Evolutionary conservation across 2,888 invertebrate genomes (phyloP), one percentile per base, ranked within the genome.

Genomic region (Mantis religiosa): DNA sequence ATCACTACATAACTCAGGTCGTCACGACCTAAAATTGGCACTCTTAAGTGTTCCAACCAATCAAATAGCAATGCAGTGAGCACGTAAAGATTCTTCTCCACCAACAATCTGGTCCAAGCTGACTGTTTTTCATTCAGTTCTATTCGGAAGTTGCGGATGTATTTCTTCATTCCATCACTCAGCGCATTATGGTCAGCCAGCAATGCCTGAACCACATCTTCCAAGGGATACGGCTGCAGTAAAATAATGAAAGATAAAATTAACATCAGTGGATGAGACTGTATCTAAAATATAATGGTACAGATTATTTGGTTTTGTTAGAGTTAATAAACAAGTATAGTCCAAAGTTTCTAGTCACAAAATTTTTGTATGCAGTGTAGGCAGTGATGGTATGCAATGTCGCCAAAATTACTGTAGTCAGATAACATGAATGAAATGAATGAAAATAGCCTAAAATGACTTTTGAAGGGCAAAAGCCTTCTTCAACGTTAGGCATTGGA

Each of bases 11-110:
- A 93, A 88, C 96, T 95, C 84, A 97, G 93, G 92, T 96, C 95
- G 88, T 96, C 96, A 34, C 95, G 93, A 90, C 95, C 95, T 28
- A 97, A 92, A 54, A 97, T 93, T 0, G 97, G 96, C 88, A 94
- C 94, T 93, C 96, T 96, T 85, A 97, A 93, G 28, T 95, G 95
- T 92, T 97, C 97, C 88, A 97, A 92, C 97, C 97, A 97, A 91
- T 96, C 96, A 92, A 95, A 96, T 82, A 97, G 93, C 7, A 97
- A 92, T 1, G 95, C 95, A 0, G 95, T 93, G 82, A 97, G 92
- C 28, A 97, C 93, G 15, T 94, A 93, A 3, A 96, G 92, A 92
- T 95, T 93, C 88, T 95, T 95, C 93, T 97, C 97, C 85, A 95
- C 93, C 88, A 95, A 94, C 47, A 97, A 93, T 90, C 94, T 94